These are phyloP conservation scores for Zaprionus kolodkinae DNA, from an alignment of 1,140 invertebrate species.

Conservation along the genomic window DNA sequence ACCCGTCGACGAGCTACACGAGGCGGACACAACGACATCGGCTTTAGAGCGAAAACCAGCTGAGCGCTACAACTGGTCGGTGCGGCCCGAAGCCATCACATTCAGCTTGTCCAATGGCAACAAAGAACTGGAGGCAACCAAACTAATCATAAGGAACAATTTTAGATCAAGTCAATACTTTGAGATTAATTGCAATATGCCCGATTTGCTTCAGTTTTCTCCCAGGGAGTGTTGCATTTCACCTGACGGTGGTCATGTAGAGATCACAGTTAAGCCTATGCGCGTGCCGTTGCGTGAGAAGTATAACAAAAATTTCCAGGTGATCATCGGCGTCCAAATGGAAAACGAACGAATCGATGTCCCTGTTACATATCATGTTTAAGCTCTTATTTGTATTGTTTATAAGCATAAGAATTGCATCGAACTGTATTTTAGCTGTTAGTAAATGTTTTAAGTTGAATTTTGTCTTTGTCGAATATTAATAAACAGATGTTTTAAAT, in stretches of 20 bases:
- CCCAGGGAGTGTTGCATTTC: conserved; percentile 69
- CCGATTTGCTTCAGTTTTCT: conserved; percentile 56
- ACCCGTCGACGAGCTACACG: conserved; percentile 67
- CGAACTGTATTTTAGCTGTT: conserved; percentile 6
- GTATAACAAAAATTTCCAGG: conserved; percentile 27
- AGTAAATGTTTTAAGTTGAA: neutral
- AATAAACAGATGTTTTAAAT: conserved; percentile 9
- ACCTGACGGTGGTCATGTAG: conserved; percentile 66
- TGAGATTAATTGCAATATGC: conserved; percentile 63
- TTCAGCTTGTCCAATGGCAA: conserved; percentile 36
- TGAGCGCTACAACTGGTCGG: conserved; percentile 56
- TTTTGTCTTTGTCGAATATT: conserved; percentile 1
- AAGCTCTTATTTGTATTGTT: conserved; percentile 24
- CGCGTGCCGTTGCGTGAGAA: conserved; percentile 32
- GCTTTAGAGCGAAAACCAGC: conserved; percentile 4
- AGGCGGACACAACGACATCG: conserved; percentile 56
- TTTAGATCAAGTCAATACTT: conserved; percentile 71
- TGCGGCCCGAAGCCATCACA: conserved; percentile 45
- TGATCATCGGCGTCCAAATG: conserved; percentile 63
- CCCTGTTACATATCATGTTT: conserved; percentile 66
- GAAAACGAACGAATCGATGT: conserved; percentile 76
- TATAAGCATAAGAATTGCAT: conserved; percentile 4
- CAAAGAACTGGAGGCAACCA: conserved; percentile 17
- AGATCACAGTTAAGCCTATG: conserved; percentile 58
- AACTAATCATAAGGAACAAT: conserved; percentile 56